Evolutionary conservation across 2,888 invertebrate genomes (phyloP).

Genomic region (Oscheius myriophilus): DNA sequence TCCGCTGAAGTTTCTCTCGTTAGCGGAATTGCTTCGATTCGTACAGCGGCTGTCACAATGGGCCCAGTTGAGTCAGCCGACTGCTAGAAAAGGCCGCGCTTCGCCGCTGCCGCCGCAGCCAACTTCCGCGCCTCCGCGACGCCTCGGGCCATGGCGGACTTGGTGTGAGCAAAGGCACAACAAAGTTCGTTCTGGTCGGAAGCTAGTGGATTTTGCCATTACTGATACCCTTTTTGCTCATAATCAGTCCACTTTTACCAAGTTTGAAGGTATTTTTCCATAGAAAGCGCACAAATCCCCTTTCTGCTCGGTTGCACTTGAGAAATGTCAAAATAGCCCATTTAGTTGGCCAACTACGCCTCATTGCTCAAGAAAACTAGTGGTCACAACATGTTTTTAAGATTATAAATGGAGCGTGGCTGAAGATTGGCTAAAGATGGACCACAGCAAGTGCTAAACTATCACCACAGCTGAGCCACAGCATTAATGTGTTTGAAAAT

Average conservation of each 20-base stretch:
- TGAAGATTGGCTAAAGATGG: too few relatives aligned
- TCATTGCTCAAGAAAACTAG: too few relatives aligned
- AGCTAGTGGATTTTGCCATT: neutral
- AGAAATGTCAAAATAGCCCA: too few relatives aligned
- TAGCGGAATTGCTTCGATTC: slow-evolving; percentile 3
- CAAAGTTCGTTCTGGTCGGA: slow-evolving; percentile 29
- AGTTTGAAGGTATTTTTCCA: neutral
- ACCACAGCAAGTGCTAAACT: too few relatives aligned
- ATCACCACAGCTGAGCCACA: too few relatives aligned
- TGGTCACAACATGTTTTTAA: too few relatives aligned
- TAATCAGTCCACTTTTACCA: neutral
- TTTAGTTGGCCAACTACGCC: too few relatives aligned
- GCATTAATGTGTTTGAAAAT: too few relatives aligned
- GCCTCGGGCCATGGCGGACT: slow-evolving; percentile 18
- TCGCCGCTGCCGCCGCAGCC: neutral
- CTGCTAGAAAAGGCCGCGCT: neutral
- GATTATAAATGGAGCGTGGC: too few relatives aligned
- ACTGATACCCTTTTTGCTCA: neutral
- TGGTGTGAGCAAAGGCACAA: slow-evolving; percentile 20
- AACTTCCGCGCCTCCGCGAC: neutral
- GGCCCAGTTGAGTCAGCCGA: too few relatives aligned
- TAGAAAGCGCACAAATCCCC: neutral
- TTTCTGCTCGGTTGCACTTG: neutral
- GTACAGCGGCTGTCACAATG: slow-evolving; percentile 18
- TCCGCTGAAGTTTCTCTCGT: slow-evolving; percentile 13